These are phyloP conservation scores for Anthopleura xanthogrammica DNA, from an alignment of 92 coral and sea anemone genomes.

Conservation along the genomic window DNA sequence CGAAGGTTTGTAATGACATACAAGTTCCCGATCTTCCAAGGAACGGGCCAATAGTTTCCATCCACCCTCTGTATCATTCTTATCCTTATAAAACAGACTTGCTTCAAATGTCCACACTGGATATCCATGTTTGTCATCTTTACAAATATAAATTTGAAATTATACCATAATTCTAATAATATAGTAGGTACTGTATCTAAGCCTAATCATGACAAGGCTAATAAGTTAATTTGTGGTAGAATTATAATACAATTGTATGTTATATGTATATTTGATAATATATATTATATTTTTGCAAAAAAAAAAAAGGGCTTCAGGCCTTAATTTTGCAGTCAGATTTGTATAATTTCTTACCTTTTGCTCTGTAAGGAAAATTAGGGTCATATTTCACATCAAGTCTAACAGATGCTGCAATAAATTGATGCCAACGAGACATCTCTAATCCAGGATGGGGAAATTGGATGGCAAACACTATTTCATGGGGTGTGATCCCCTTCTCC, in stretches of 20 bases:
- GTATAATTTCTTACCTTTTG: conserved; percentile 17
- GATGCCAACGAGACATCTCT: conserved; percentile 80
- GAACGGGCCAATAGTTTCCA: conserved; percentile 39
- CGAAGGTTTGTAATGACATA: conserved; percentile 41
- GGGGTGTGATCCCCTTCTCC: conserved; percentile 2
- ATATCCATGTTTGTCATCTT: conserved; percentile 31
- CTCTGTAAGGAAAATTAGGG: conserved; percentile 16
- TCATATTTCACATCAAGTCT: conserved; percentile 50
- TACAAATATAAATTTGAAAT: not conserved
- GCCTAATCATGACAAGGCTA: no score
- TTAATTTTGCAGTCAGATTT: no score
- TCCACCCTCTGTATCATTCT: conserved; percentile 7
- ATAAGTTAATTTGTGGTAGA: no score
- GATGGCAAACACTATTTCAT: conserved; percentile 69
- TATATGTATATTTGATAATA: no score
- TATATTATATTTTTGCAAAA: no score
- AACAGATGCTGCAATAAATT: conserved; percentile 69
- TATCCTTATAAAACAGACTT: conserved; percentile 43
- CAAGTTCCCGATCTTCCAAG: conserved; percentile 41
- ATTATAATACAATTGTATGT: no score
- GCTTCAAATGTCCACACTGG: conserved; percentile 65
- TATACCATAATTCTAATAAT: no score
- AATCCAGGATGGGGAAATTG: conserved; percentile 75
- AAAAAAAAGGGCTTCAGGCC: no score
- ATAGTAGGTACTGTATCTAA: no score